Evolutionary conservation across 1,140 invertebrate genomes (phyloP).

Genomic region (Aethina tumida): DNA sequence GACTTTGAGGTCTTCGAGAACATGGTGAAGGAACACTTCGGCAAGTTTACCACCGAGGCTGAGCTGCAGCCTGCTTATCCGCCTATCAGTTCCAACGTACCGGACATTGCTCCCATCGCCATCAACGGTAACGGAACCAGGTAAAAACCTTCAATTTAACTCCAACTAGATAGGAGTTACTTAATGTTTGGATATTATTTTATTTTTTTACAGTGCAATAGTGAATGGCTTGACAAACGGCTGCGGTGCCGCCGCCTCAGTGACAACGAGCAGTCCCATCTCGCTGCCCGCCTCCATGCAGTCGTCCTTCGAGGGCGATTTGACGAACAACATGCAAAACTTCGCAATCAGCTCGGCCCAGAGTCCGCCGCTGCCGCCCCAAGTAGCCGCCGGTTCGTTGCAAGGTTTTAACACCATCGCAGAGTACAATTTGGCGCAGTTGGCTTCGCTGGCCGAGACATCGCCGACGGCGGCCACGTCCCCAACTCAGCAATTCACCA

Average conservation of each 20-base stretch:
- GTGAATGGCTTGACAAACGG: slow-evolving; percentile 34
- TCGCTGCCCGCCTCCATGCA: slow-evolving; percentile 59
- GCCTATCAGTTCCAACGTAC: slow-evolving; percentile 5
- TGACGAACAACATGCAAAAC: slow-evolving; percentile 31
- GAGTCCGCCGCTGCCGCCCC: slow-evolving; percentile 36
- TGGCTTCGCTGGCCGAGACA: slow-evolving; percentile 67
- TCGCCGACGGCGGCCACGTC: slow-evolving; percentile 51
- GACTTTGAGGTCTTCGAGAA: slow-evolving; percentile 71
- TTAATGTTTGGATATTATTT: no score
- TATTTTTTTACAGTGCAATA: no score
- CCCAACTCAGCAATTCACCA: slow-evolving; percentile 54
- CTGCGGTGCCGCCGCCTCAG: slow-evolving; percentile 39
- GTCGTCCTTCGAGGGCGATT: slow-evolving; percentile 64
- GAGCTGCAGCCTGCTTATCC: slow-evolving; percentile 7
- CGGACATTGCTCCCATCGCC: slow-evolving; percentile 17
- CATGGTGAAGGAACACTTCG: slow-evolving; percentile 55
- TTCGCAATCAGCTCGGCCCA: slow-evolving; percentile 41
- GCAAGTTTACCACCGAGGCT: slow-evolving; percentile 55
- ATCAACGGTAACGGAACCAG: slow-evolving; percentile 20
- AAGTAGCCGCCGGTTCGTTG: slow-evolving; percentile 37
- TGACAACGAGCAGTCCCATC: slow-evolving; percentile 52
- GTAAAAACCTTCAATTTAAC: slow-evolving; percentile 9
- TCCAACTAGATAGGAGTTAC: neutral
- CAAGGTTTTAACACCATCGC: slow-evolving; percentile 60
- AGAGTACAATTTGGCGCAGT: slow-evolving; percentile 72